phyloP scores from a whole-genome alignment of 1,140 invertebrate genomes.

The Chelonus insularis region DNA sequence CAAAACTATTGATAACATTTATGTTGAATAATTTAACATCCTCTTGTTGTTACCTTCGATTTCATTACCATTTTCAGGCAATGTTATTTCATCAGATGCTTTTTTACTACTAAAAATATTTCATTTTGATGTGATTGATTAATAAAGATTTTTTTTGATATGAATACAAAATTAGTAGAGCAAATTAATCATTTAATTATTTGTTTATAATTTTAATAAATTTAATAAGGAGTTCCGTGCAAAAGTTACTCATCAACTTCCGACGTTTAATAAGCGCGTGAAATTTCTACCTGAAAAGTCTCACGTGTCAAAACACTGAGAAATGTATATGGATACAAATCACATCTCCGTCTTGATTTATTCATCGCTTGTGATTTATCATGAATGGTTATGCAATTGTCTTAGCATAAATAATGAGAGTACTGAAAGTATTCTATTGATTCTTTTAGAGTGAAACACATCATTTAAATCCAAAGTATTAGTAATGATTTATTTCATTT shows the following conservation, averaged over 20 bases:
- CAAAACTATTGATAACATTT: neutral
- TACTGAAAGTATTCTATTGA: too few relatives aligned
- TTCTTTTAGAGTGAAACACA: too few relatives aligned
- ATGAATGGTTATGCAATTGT: too few relatives aligned
- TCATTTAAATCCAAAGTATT: too few relatives aligned
- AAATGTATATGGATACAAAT: neutral
- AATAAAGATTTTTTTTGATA: too few relatives aligned
- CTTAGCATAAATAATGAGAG: too few relatives aligned
- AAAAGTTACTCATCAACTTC: neutral
- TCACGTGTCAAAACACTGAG: neutral
- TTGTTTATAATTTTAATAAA: neutral
- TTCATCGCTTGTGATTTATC: neutral
- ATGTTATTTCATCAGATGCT: too few relatives aligned
- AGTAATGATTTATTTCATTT: too few relatives aligned
- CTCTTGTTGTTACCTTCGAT: neutral
- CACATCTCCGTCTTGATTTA: neutral
- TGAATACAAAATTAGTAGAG: too few relatives aligned
- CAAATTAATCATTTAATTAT: neutral
- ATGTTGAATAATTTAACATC: neutral
- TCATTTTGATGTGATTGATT: too few relatives aligned
- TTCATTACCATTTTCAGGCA: neutral
- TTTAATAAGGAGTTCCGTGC: too few relatives aligned
- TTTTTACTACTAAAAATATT: too few relatives aligned
- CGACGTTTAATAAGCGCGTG: constrained; percentile 11
- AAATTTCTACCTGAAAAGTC: constrained; percentile 1